Conservation (phyloP, 2,888 invertebrate genomes). For the Iphiclides podalirius region DNA sequence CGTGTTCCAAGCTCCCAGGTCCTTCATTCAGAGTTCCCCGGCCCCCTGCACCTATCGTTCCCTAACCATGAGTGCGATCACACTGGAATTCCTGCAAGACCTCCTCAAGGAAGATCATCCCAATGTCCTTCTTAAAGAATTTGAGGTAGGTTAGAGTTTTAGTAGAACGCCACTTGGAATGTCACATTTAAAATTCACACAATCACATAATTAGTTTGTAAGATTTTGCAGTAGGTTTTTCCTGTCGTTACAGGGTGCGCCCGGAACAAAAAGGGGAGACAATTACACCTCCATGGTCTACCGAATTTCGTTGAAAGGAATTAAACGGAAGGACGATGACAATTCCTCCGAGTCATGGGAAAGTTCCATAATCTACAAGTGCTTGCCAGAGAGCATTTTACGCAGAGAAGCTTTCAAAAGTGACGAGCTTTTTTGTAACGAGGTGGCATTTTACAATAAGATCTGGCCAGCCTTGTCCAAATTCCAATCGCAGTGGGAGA, state of each 20-base stretch:
- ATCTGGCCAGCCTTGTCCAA: constrained; percentile 83
- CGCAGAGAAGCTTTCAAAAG: constrained; percentile 86
- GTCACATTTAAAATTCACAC: no score
- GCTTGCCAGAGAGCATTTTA: constrained; percentile 82
- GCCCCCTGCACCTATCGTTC: constrained; percentile 13
- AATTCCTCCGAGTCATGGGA: constrained; percentile 77
- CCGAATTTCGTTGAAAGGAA: constrained; percentile 81
- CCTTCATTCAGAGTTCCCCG: constrained; percentile 27
- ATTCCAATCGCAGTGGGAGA: constrained; percentile 76
- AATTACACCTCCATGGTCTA: constrained; percentile 88
- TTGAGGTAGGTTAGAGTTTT: constrained; percentile 61
- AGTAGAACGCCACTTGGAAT: not conserved
- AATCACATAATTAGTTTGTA: no score
- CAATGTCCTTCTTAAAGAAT: constrained; percentile 75
- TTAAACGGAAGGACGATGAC: constrained; percentile 42
- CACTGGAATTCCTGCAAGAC: constrained; percentile 76
- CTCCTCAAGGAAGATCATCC: constrained; percentile 78
- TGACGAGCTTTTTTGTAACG: constrained; percentile 85
- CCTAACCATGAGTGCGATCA: constrained; percentile 59
- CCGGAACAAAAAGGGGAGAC: constrained; percentile 86
- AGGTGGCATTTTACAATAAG: constrained; percentile 85
- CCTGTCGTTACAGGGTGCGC: constrained; percentile 81
- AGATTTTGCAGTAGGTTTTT: no score
- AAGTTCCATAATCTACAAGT: constrained; percentile 84
- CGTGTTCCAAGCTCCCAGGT: constrained; percentile 28